Base-by-base conservation (phyloP, 2,888 invertebrate genomes). In the Trachelus tabidus region DNA sequence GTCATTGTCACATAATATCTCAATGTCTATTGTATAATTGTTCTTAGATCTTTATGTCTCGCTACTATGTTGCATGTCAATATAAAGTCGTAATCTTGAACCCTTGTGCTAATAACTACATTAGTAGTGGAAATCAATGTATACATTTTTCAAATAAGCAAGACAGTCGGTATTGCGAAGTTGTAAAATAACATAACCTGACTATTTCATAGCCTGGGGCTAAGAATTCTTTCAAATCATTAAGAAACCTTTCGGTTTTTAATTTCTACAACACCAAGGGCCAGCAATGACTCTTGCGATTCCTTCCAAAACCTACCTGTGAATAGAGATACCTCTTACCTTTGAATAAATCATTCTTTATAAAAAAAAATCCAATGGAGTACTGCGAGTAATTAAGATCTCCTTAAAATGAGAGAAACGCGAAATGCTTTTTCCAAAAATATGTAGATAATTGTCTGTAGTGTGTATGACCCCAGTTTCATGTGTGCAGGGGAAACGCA, bases 401-500 rank as follows among this genome's bases (percentile, higher is more conserved):
- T 15, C 6, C 40, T 56, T 56, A 56, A 56, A 23, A 23, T 56
- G 56, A 56, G 9, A 56, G 23, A 23, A 56, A 23, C 23, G 56
- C 2, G 56, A 56, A 23, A 56, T 56, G 56, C 56, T 56, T 56
- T 23, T 15, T 15, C 23, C 23, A 56, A 71, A 69, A 69, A 69
- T 33, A 71, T 77, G 37, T 71, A 34, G 31, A 40, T 78, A 73
- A 73, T 77, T 73, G 69, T 73, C 73, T 76, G 73, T 78, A 71
- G 75, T 75, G 75, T 78, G 75, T 78, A 69, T 78, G 78, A 78
- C 75, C 56, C 76, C 83, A 88, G 87, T 91, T 91, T 91, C 88
- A 87, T 91, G 84, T 91, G 91, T 91, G 89, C 91, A 91, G 91
- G 91, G 90, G 91, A 89, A 91, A 90, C 89, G 91, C 91, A 90